phyloP scores from a whole-genome alignment of 2,888 invertebrate species.

The Urechis unicinctus region DNA sequence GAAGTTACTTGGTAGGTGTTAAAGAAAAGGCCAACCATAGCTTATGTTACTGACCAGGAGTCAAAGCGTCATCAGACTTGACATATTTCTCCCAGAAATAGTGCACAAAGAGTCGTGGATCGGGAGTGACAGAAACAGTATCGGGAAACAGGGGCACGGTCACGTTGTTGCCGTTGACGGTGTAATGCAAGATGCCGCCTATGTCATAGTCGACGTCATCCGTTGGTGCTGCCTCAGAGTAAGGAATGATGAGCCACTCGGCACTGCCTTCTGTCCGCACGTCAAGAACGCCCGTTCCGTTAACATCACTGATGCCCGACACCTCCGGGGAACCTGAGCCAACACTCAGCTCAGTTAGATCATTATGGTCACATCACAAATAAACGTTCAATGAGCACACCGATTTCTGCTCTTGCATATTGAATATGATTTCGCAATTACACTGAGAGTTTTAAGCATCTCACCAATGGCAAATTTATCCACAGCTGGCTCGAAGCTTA shows the following conservation, averaged over 20 bases:
- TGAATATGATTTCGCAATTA: no score
- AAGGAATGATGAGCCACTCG: constrained; percentile 29
- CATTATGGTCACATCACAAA: background rate
- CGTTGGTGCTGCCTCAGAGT: constrained; percentile 24
- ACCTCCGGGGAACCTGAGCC: constrained; percentile 21
- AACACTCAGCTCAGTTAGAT: background rate
- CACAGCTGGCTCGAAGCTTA: background rate
- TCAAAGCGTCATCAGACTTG: constrained; percentile 27
- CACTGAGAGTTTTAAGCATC: no score
- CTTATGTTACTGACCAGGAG: constrained; percentile 12
- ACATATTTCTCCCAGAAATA: constrained; percentile 32
- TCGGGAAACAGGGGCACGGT: constrained; percentile 28
- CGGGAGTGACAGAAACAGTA: constrained; percentile 29
- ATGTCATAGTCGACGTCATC: constrained; percentile 25
- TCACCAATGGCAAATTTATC: constrained; percentile 7
- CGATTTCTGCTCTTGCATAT: background rate
- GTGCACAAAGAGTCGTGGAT: constrained; percentile 25
- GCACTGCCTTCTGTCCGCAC: constrained; percentile 10
- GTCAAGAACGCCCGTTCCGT: constrained; percentile 21
- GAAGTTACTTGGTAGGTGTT: no score
- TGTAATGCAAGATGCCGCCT: constrained; percentile 28
- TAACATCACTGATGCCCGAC: constrained; percentile 22
- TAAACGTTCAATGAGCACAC: background rate
- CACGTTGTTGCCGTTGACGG: constrained; percentile 21
- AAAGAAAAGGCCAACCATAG: no score